Base-by-base conservation (phyloP, 2,888 invertebrate species). In the Sepiola atlantica region DNA sequence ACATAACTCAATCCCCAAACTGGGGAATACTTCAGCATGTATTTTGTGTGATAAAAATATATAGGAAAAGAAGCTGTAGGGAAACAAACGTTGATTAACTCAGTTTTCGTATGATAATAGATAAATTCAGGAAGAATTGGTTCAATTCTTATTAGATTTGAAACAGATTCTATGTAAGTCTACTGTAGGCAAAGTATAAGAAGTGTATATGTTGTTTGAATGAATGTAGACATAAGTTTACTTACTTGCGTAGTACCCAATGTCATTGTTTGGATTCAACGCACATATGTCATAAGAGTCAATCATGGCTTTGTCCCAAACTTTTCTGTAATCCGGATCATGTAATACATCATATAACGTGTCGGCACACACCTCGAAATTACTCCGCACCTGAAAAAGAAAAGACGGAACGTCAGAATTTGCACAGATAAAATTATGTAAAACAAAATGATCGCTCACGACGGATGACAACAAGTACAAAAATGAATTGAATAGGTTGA, bases 251-350 rank as follows among this genome's bases (percentile, higher is more conserved):
- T 99, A 99, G 97, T 99, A 99, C 91, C 99, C 99, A 95, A 99
- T 98, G 97, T 99, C 99, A 97, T 99, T 99, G 97, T 99, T 99
- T 55, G 99, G 98, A 98, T 99, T 99, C 96, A 99, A 98, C 97
- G 98, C 98, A 20, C 99, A 99, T 95, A 99, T 98, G 97, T 99
- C 99, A 96, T 98, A 98, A 0, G 98, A 98, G 93, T 98, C 98
- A 95, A 98, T 97, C 98, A 99, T 99, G 97, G 99, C 98, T 94
- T 98, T 98, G 97, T 99, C 99, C 99, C 99, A 99, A 95, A 98
- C 98, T 96, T 98, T 98, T 95, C 99, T 98, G 97, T 98, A 99
- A 96, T 98, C 98, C 0, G 99, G 98, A 97, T 99, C 99, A 97
- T 99, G 99, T 77, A 99, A 98, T 91, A 99, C 99, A 97, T 99